A percentile compares a stretch with the other conserved stretches of the same genome.
Evolutionary conservation across 2,888 invertebrate species (phyloP).

Genomic region (Pyrrhia umbra): DNA sequence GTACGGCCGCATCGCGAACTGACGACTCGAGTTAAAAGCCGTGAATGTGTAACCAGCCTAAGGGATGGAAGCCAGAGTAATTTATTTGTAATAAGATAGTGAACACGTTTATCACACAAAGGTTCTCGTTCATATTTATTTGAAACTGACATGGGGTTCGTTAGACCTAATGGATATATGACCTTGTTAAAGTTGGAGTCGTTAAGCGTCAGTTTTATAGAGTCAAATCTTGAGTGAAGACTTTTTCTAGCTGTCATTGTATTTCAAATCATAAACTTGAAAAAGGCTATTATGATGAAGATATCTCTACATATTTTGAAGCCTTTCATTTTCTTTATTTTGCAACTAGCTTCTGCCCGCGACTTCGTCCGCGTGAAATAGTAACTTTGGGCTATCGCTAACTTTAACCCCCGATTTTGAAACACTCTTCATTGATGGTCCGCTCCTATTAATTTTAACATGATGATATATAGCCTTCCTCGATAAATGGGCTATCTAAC

Average conservation of each 20-base stretch:
- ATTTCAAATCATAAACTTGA: background rate
- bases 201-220: background rate
- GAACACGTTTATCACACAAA: constrained; percentile 9
- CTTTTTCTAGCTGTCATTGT: background rate
- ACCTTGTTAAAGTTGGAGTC: background rate
- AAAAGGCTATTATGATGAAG: background rate
- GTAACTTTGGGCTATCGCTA: no score
- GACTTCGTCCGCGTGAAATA: no score
- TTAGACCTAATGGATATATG: background rate
- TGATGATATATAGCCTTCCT: no score
- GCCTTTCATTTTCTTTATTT: background rate
- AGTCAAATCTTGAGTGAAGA: background rate
- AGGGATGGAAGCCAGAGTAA: constrained; percentile 7
- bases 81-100: constrained; percentile 39
- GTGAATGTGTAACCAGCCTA: constrained; percentile 4
- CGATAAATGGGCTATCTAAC: no score
- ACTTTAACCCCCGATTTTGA: no score
- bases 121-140: background rate
- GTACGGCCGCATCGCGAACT: background rate
- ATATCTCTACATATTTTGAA: constrained; percentile 1
- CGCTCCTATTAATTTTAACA: no score
- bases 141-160: background rate
- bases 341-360: no score
- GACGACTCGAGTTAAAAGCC: background rate
- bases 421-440: no score